Base-by-base conservation (phyloP, 2,113 vertebrate genomes). In the Dipodomys stephensi region DNA sequence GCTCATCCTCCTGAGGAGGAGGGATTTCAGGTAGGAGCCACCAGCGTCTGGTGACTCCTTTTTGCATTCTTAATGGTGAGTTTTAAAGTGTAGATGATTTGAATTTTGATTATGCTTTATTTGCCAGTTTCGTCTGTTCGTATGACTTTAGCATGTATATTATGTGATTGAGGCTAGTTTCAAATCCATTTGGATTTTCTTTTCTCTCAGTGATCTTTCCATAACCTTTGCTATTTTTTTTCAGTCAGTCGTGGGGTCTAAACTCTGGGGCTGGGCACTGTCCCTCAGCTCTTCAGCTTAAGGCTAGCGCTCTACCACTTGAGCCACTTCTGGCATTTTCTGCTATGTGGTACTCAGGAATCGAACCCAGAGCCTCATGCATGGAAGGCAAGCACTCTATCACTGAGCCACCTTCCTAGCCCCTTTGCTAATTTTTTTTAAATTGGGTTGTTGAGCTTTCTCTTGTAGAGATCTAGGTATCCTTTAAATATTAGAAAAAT, bases 401-500 rank as follows among this genome's bases (percentile, higher is more conserved):
- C 39, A 39, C 39, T 39, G 39, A 39, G 39, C 39, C 39, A 39
- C 39, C 39, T 39, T 39, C 39, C 39, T 39, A 39, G 39, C 39
- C 39, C 25, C n/a, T 46, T n/a, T 18, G 71, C 46, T 53, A 1
- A 39, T 22, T 39, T 44, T n/a, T 77, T 87, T 78, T 68, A 27
- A 57, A 35, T 25, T 15, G 11, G 32, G 22, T 78, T 64, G 39
- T 25, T 93, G 67, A 69, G 84, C 79, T 30, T 79, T 77, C 60
- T 46, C 39, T 91, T 44, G 22, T 4, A 32, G 76, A 86, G 81
- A 35, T 22, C 22, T 1, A 32, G 22, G 71, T 30, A 64, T 62
- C 87, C 91, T 93, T 81, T 32, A 49, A 32, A 53, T 32, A 72
- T 88, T n/a, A 81, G 71, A 78, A 91, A 62, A 82, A 72, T 27